Evolutionary conservation across 2,113 vertebrate species (phyloP).

Genomic region (Diadophis punctatus): DNA sequence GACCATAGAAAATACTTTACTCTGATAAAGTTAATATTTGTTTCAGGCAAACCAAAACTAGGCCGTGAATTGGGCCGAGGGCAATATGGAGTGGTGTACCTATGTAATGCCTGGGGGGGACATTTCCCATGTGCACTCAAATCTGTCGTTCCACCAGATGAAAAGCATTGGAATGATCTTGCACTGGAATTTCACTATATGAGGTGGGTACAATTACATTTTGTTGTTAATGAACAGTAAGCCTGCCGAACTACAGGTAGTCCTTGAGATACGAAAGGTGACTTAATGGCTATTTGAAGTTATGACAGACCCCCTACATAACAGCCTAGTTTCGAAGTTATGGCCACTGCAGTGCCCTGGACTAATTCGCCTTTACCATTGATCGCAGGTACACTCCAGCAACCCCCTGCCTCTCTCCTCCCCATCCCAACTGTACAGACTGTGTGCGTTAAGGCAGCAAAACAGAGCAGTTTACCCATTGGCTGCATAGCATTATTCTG

Average conservation of each 20-base stretch:
- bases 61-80: conserved; percentile 93
- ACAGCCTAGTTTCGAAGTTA: neutral
- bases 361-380: neutral
- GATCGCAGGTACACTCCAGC: neutral
- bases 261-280: neutral
- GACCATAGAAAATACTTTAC: neutral
- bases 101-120: conserved; percentile 94
- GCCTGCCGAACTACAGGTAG: neutral
- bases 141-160: conserved; percentile 96
- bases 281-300: neutral
- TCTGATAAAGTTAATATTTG: conserved; percentile 8
- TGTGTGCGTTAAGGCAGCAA: neutral
- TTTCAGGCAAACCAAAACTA: conserved; percentile 89
- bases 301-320: neutral
- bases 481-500: neutral
- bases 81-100: conserved; percentile 95
- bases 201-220: conserved; percentile 63
- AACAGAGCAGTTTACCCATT: neutral
- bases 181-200: conserved; percentile 98
- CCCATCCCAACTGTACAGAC: neutral
- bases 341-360: neutral
- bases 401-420: neutral
- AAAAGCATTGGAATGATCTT: conserved; percentile 99
- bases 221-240: neutral
- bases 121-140: conserved; percentile 93